These are phyloP conservation scores for Gambusia holbrooki DNA, from an alignment of 2,113 vertebrate species.

Conservation along the genomic window DNA sequence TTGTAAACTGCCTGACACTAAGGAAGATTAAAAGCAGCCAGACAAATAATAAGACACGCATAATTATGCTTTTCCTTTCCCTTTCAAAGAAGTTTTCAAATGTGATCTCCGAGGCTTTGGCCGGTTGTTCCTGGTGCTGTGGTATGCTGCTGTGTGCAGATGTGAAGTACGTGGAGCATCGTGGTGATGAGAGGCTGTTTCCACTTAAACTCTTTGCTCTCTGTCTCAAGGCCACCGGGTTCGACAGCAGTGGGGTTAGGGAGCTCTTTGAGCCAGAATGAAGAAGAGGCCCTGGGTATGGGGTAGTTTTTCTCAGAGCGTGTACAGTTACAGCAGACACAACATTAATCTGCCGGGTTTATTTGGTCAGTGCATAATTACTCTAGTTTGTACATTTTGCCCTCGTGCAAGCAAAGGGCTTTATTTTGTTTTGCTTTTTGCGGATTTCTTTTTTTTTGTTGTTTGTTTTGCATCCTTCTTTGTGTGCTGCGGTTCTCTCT, in stretches of 20 bases:
- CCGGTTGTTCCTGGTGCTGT: not conserved
- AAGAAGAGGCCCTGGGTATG: slow-evolving; percentile 52
- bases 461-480: slow-evolving; percentile 8
- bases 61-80: not conserved
- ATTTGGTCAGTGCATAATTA: slow-evolving; percentile 8
- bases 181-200: slow-evolving; percentile 73
- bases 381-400: not conserved
- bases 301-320: slow-evolving; percentile 46
- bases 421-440: slow-evolving; percentile 13
- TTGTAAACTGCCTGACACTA: not conserved
- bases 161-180: slow-evolving; percentile 54
- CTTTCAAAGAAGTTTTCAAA: not conserved
- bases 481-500: slow-evolving; percentile 21
- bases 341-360: not conserved
- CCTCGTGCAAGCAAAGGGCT: not conserved
- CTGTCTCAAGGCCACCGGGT: slow-evolving; percentile 69
- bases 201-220: slow-evolving; percentile 71
- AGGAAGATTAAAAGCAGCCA: not conserved
- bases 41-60: not conserved
- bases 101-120: not conserved
- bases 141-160: slow-evolving; percentile 62
- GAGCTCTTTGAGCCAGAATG: slow-evolving; percentile 54
- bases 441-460: not conserved
- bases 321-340: slow-evolving; percentile 45
- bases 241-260: slow-evolving; percentile 64